Evolutionary conservation across 2,797 vertebrate genomes (phyloP), one percentile per base, ranked within the genome.

Genomic region (Thamnophis elegans): DNA sequence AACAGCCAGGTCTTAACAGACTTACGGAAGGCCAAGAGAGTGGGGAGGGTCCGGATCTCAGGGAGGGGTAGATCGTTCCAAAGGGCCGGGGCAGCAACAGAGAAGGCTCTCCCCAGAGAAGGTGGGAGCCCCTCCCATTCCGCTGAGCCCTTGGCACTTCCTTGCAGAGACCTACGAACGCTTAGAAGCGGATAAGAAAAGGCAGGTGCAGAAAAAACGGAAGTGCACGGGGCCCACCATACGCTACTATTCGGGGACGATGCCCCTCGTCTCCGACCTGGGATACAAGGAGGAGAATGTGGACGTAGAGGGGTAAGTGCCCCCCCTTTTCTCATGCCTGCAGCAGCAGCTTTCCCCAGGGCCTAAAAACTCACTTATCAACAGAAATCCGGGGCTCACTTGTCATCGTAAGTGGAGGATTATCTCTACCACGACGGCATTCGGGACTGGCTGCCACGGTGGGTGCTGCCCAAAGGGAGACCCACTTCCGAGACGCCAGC

Each of bases 161-260:
- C 47, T 8, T 3, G 0, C 96, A 99, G 99, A 99, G 96, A 99
- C 99, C 56, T 99, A 99, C 2, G 99, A 99, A 94, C 98, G 99
- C 0, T 97, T 99, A 11, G 99, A 99, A 93, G 99, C 99, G 0
- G 99, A 99, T 95, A 99, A 99, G 96, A 99, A 99, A 98, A 99
- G 99, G 96, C 99, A 99, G 89, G 99, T 99, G 3, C 98, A 99
- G 92, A 99, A 99, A 97, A 99, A 99, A 94, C 96, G 98, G 0
- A 98, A 98, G 14, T 99, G 99, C 4, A 98, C 98, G 16, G 99
- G 99, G 6, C 99, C 99, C 0, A 98, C 98, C 4, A 98, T 99
- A 94, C 98, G 99, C 1, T 99, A 98, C 95, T 99, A 99, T 90
- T 99, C 99, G 0, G 97, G 99, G 89, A 98, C 99, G 22, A 99